Evolutionary conservation across 1,140 invertebrate genomes (phyloP).

Genomic region (Leptinotarsa defecta): DNA sequence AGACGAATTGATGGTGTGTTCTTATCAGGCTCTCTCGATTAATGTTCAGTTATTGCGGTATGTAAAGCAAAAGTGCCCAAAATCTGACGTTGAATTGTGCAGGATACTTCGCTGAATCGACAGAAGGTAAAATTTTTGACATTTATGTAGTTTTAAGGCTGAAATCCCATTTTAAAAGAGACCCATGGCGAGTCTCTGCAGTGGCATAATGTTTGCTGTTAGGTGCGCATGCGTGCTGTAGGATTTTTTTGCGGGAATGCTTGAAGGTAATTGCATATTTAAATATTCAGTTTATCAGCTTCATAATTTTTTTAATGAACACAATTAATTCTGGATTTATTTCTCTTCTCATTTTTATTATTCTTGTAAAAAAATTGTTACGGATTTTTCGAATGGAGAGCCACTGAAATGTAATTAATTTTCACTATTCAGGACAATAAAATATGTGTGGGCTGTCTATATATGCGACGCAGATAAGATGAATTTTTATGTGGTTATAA

Average conservation of each 20-base stretch:
- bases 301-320: neutral
- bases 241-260: slow-evolving; percentile 42
- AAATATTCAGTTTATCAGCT: slow-evolving; percentile 1
- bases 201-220: slow-evolving; percentile 43
- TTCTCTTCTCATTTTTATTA: too few relatives aligned
- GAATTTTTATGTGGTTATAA: neutral
- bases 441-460: neutral
- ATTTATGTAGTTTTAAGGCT: slow-evolving; percentile 27
- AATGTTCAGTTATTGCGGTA: slow-evolving; percentile 24
- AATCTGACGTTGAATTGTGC: slow-evolving; percentile 12
- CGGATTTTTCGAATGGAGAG: neutral
- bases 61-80: slow-evolving; percentile 28
- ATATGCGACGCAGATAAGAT: neutral
- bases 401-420: neutral
- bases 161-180: slow-evolving; percentile 4
- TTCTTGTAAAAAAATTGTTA: neutral
- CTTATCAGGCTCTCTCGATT: neutral
- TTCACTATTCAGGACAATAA: neutral
- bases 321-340: neutral
- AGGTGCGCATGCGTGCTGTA: slow-evolving; percentile 34
- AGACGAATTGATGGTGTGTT: slow-evolving; percentile 35
- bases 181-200: slow-evolving; percentile 34
- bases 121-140: slow-evolving; percentile 35
- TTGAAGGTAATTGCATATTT: slow-evolving; percentile 26
- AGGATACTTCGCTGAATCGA: slow-evolving; percentile 16